A percentile compares a stretch with the other conserved stretches of the same genome.
Evolutionary conservation across 2,113 vertebrate genomes (phyloP).

Genomic region (Scalopus aquaticus): DNA sequence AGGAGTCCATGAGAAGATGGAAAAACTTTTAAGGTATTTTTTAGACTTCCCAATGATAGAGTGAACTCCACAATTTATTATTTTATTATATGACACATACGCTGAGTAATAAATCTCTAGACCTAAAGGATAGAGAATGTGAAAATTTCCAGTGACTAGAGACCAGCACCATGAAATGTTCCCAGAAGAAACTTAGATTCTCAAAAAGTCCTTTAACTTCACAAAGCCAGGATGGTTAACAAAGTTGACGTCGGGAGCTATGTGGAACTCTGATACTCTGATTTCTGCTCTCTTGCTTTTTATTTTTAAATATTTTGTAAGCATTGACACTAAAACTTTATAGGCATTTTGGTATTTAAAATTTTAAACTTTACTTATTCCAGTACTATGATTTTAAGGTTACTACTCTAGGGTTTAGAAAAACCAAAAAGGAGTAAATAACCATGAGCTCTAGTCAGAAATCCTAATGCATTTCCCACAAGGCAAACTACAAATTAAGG

Average conservation of each 20-base stretch:
- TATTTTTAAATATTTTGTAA: slow-evolving; percentile 22
- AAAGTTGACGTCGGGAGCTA: too few species aligned
- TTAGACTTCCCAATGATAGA: background rate
- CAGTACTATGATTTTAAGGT: background rate
- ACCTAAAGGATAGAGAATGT: background rate
- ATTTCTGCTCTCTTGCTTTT: background rate
- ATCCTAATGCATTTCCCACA: slow-evolving; percentile 25
- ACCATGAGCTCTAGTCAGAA: background rate
- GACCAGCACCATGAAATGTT: background rate
- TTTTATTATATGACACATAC: background rate
- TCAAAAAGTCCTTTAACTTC: background rate
- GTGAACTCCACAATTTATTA: background rate
- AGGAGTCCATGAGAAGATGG: background rate
- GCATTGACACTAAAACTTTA: background rate
- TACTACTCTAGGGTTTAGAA: slow-evolving; percentile 2
- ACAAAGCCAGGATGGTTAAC: background rate
- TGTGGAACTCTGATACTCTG: background rate
- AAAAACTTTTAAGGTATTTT: background rate
- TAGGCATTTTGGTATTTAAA: background rate
- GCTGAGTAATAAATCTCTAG: background rate
- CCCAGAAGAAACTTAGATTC: background rate
- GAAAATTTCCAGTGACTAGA: background rate
- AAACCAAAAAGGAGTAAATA: background rate
- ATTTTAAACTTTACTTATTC: background rate
- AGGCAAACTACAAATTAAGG: slow-evolving; percentile 21